Conservation (phyloP, 2,797 vertebrate species). For the Coranthus polyacanthus region DNA sequence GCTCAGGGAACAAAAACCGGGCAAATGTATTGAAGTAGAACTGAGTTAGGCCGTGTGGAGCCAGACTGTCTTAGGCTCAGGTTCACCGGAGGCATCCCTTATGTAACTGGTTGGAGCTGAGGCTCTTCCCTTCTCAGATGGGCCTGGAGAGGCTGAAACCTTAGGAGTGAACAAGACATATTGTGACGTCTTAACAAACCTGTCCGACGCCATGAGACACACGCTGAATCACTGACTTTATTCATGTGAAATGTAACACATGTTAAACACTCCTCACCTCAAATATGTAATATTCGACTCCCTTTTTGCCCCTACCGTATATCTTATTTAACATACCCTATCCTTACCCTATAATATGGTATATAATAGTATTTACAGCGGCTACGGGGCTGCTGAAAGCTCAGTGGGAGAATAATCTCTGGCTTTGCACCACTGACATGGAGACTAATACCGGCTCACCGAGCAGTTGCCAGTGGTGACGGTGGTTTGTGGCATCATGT, state of each 20-base stretch:
- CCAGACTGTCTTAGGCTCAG: constrained; percentile 31
- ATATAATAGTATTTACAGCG: constrained; percentile 10
- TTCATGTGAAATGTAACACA: constrained; percentile 9
- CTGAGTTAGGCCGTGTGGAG: constrained; percentile 28
- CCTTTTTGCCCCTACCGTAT: background rate
- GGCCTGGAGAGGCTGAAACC: constrained; percentile 34
- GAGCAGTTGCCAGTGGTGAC: constrained; percentile 53
- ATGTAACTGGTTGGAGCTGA: constrained; percentile 49
- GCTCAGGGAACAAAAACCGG: background rate
- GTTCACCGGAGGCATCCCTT: constrained; percentile 53
- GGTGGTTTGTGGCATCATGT: constrained; percentile 62
- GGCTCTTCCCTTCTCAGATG: constrained; percentile 38
- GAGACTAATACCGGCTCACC: constrained; percentile 50
- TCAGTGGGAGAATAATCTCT: constrained; percentile 37
- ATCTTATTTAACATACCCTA: background rate
- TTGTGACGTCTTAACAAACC: constrained; percentile 29
- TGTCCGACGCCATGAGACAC: constrained; percentile 7
- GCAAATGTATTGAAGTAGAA: constrained; percentile 8
- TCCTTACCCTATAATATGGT: background rate
- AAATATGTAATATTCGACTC: background rate
- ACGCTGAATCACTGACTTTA: constrained; percentile 1
- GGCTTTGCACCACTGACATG: constrained; percentile 43
- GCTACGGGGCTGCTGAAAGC: constrained; percentile 28
- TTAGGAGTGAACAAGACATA: too few species aligned
- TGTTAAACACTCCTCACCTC: constrained; percentile 3